Conservation (phyloP, 1,140 invertebrate species). For the Potamilus streckersoni region DNA sequence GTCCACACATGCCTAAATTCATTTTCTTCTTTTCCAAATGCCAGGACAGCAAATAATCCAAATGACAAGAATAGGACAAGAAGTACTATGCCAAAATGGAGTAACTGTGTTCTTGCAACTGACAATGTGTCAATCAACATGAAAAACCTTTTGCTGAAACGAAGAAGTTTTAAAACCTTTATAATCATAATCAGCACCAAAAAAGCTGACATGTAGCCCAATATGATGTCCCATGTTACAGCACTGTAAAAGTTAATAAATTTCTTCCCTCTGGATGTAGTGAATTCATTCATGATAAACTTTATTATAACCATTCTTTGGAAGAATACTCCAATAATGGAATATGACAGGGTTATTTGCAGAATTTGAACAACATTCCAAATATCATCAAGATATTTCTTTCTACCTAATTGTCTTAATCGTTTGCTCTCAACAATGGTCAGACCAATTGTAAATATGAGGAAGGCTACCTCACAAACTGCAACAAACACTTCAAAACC, state of each 20-base stretch:
- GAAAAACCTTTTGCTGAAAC: constrained; percentile 17
- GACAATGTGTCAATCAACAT: constrained; percentile 7
- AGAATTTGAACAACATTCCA: constrained; percentile 24
- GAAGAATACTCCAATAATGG: constrained; percentile 19
- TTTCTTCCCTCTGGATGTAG: not conserved
- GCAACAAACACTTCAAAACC: constrained; percentile 21
- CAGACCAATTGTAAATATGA: constrained; percentile 17
- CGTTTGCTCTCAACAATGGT: constrained; percentile 27
- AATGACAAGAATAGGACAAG: constrained; percentile 14
- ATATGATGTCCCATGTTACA: constrained; percentile 17
- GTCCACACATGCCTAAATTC: constrained; percentile 11
- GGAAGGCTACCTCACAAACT: constrained; percentile 22
- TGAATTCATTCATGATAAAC: constrained; percentile 14
- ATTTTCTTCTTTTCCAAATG: constrained; percentile 10
- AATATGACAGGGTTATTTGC: constrained; percentile 15
- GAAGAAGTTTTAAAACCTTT: constrained; percentile 24
- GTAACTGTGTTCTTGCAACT: not conserved
- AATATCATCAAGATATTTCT: constrained; percentile 25
- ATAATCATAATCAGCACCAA: constrained; percentile 17
- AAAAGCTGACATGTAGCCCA: constrained; percentile 17
- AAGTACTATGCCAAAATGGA: constrained; percentile 12
- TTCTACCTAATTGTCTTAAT: constrained; percentile 2
- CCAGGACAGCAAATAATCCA: constrained; percentile 9
- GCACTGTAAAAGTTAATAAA: constrained; percentile 30
- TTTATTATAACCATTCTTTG: constrained; percentile 15